Evolutionary conservation across 2,113 vertebrate species (phyloP).

Genomic region (Nyctibius bracteatus): DNA sequence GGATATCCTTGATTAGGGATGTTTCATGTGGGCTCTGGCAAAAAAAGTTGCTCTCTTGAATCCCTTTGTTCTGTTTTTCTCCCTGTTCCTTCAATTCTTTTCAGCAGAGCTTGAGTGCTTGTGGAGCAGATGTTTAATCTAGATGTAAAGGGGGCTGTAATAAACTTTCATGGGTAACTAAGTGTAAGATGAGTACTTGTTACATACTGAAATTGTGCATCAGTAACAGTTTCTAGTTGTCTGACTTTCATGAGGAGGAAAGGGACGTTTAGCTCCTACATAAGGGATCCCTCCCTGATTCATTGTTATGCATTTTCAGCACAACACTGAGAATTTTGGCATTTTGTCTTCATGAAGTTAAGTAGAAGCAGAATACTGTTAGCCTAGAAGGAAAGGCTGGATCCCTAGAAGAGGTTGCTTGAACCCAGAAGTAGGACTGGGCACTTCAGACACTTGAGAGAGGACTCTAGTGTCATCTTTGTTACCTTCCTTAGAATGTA

Average conservation of each 20-base stretch:
- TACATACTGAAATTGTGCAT: not conserved
- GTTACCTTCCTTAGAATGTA: not conserved
- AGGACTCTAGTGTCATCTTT: not conserved
- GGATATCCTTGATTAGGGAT: not conserved
- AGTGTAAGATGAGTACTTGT: not conserved
- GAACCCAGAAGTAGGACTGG: not conserved
- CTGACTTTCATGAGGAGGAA: not conserved
- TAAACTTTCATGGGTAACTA: not conserved
- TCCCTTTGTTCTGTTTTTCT: not conserved
- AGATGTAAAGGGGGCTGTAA: not conserved
- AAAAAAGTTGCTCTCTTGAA: not conserved
- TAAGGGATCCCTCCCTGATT: not conserved
- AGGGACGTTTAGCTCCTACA: not conserved
- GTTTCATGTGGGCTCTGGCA: not conserved
- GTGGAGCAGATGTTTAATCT: not conserved
- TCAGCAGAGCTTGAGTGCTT: not conserved
- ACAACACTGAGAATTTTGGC: not conserved
- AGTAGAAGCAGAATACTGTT: not conserved
- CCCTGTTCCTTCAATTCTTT: not conserved
- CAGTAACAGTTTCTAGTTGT: not conserved
- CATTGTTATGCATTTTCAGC: rapidly evolving
- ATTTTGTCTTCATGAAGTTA: not conserved
- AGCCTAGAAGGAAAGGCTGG: not conserved
- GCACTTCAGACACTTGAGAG: not conserved
- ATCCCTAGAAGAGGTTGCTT: not conserved